Base-by-base conservation (phyloP, 2,113 vertebrate species). In the Lipophrys pholis region DNA sequence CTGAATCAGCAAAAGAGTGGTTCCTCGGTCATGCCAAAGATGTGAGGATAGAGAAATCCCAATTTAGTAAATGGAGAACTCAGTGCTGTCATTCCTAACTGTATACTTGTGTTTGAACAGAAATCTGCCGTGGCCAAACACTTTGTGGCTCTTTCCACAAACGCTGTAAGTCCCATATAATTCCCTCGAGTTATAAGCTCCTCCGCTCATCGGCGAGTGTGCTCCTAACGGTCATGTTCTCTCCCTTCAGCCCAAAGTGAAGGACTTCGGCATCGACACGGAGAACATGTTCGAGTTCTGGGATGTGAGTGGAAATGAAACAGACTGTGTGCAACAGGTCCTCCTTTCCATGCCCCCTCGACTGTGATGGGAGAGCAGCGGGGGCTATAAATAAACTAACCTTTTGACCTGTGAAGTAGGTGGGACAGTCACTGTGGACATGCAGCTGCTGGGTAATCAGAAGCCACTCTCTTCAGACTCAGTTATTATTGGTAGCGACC, bases 211-310 rank as follows among this genome's bases (percentile, higher is more conserved):
- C 16, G 8, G 8, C 1, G 58, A 5, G 15, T 69, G 8, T 46
- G 39, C 40, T 62, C 11, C 30, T 67, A 59, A 54, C 51, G 2
- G 5, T 46, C 6, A 17, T 21, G 48, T 53, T 42, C 60, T 63
- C 73, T 16, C 53, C 36, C 78, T 93, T 48, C 89, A 99, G 98
- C 89, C 93, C 74, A 99, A 99, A 95, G 98, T 99, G 73, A 96
- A 97, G 84, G 96, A 96, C 76, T 99, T 99, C 45, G 98, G 98
- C 90, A 98, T 99, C 51, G 98, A 99, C 89, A 93, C 95, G 1
- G 92, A 95, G 73, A 99, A 99, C 88, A 99, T 99, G 98, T 99
- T 99, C 76, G 98, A 97, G 82, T 99, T 99, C 89, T 99, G 98
- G 98, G 97, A 99, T 80, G 98, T 99, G 93, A 99, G 94, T 94